Conservation (phyloP, 2,888 invertebrate genomes). For the Chrysolina americana region DNA sequence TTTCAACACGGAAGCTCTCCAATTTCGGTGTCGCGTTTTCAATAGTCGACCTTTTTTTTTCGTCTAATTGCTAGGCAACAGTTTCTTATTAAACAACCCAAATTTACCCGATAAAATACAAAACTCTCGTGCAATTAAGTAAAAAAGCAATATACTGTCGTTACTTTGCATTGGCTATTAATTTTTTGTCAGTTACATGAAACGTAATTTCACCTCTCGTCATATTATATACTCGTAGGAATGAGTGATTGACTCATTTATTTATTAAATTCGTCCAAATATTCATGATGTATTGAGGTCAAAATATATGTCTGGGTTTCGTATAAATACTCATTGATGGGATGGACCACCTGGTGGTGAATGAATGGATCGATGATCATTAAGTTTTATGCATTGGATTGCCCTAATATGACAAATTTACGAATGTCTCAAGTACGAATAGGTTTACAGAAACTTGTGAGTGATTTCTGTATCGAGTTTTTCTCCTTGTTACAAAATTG, state of each 20-base stretch:
- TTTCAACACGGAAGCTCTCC: no score
- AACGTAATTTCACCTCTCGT: no score
- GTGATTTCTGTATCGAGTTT: constrained; percentile 12
- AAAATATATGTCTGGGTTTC: background rate
- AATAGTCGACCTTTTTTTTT: no score
- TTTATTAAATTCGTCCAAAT: background rate
- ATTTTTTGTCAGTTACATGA: no score
- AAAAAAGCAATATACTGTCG: no score
- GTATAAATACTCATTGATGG: background rate
- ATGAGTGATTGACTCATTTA: background rate
- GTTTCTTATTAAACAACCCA: no score
- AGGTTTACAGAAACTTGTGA: constrained; percentile 18
- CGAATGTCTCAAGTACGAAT: constrained; percentile 3
- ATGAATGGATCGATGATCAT: background rate
- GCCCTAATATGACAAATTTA: constrained; percentile 2
- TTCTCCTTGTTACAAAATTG: background rate
- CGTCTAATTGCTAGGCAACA: no score
- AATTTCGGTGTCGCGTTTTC: no score
- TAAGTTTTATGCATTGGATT: background rate
- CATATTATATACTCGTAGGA: no score
- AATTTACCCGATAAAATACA: no score
- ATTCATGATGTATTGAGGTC: background rate
- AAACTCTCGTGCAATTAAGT: no score
- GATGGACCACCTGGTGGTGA: constrained; percentile 3
- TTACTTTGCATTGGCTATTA: no score